Conservation (phyloP, 2,888 invertebrate genomes). For the Fragum fragum region DNA sequence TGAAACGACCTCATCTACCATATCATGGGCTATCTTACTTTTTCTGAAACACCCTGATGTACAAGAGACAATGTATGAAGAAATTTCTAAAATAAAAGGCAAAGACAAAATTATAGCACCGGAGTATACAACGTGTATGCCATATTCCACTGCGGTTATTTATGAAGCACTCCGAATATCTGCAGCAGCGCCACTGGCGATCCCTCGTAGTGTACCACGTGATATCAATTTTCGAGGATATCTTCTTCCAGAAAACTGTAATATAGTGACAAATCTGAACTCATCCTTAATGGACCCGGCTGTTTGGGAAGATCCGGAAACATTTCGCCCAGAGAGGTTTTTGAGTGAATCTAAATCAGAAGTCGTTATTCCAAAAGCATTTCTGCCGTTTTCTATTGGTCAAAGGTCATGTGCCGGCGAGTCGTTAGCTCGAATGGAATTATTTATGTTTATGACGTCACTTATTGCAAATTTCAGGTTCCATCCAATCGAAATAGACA, state of each 20-base stretch:
- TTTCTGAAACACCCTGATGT: slow-evolving; percentile 1
- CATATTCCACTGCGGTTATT: slow-evolving; percentile 35
- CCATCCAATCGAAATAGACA: background rate
- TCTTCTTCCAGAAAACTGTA: slow-evolving; percentile 76
- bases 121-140: slow-evolving; percentile 20
- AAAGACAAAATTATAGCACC: background rate
- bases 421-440: slow-evolving; percentile 45
- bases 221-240: slow-evolving; percentile 77
- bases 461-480: slow-evolving; percentile 20
- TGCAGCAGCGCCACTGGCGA: slow-evolving; percentile 61
- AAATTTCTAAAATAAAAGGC: background rate
- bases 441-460: slow-evolving; percentile 49
- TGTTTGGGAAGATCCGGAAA: slow-evolving; percentile 69
- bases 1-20: slow-evolving; percentile 8
- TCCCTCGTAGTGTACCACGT: slow-evolving; percentile 68
- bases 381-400: slow-evolving; percentile 50
- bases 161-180: slow-evolving; percentile 31
- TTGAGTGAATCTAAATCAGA: slow-evolving; percentile 43
- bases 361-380: slow-evolving; percentile 34
- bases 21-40: slow-evolving; percentile 1
- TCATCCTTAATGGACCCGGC: slow-evolving; percentile 70
- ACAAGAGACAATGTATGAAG: slow-evolving; percentile 7
- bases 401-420: slow-evolving; percentile 59
- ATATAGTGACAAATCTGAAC: slow-evolving; percentile 71
- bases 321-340: slow-evolving; percentile 77